A percentile compares a stretch with the other conserved stretches of the same genome.
Evolutionary conservation across 1,140 invertebrate genomes (phyloP).

Genomic region (Calliopsis andreniformis): DNA sequence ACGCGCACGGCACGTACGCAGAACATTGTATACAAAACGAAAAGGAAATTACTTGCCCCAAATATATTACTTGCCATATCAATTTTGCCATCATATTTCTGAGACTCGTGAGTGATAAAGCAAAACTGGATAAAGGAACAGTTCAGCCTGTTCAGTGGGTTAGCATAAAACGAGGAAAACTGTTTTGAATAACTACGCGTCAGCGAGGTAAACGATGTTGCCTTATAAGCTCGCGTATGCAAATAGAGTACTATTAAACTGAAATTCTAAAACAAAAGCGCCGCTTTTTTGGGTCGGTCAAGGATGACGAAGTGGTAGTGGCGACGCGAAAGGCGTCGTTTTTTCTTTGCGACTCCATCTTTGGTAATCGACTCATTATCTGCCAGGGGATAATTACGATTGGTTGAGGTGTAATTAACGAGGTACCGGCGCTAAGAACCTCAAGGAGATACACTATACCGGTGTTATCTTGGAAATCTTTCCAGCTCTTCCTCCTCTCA

Average conservation of each 20-base stretch:
- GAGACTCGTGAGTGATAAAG: no score
- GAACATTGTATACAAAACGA: no score
- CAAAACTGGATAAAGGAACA: no score
- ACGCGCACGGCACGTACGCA: no score
- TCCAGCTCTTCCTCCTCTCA: slow-evolving; percentile 43
- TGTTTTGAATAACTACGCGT: neutral
- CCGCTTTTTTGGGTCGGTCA: neutral
- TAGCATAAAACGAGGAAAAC: no score
- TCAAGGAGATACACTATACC: slow-evolving; percentile 62
- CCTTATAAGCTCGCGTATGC: slow-evolving; percentile 6
- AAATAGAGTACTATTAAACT: slow-evolving; percentile 23
- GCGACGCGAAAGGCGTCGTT: slow-evolving; percentile 29
- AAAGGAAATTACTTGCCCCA: no score
- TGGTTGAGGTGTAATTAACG: slow-evolving; percentile 68
- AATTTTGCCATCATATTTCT: no score
- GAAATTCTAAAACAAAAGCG: slow-evolving; percentile 19
- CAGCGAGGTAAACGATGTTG: neutral
- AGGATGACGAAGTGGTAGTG: slow-evolving; percentile 37
- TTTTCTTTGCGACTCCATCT: slow-evolving; percentile 44
- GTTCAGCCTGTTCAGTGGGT: no score
- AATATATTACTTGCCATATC: no score
- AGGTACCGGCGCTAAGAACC: slow-evolving; percentile 58
- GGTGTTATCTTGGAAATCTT: slow-evolving; percentile 72
- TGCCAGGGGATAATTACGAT: slow-evolving; percentile 69
- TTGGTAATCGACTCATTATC: slow-evolving; percentile 71